phyloP scores from a whole-genome alignment of 2,113 vertebrate species.

The Solea senegalensis region DNA sequence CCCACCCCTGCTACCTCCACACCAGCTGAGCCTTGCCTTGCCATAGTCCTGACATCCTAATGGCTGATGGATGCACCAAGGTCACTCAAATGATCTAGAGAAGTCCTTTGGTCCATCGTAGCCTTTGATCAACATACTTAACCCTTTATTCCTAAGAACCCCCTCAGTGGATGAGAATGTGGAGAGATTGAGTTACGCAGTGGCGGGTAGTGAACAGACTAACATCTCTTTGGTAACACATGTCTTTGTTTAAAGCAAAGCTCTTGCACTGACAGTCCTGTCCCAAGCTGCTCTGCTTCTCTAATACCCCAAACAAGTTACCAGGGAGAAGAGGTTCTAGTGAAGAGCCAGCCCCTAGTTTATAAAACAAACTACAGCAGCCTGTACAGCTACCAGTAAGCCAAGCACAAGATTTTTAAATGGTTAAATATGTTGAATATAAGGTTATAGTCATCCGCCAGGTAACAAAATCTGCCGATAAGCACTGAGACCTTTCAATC shows the following conservation, averaged over 20 bases:
- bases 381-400: too few relatives aligned
- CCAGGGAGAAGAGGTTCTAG: background rate
- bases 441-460: too few relatives aligned
- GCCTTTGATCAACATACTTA: constrained; percentile 76
- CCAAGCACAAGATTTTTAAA: too few relatives aligned
- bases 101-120: constrained; percentile 63
- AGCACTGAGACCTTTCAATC: too few relatives aligned
- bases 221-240: constrained; percentile 76
- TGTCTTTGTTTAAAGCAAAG: constrained; percentile 80
- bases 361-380: too few relatives aligned
- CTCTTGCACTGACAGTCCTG: constrained; percentile 61
- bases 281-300: constrained; percentile 44
- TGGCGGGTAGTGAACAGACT: constrained; percentile 59
- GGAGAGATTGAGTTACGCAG: constrained; percentile 76
- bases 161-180: constrained; percentile 65
- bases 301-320: constrained; percentile 47
- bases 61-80: constrained; percentile 71
- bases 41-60: constrained; percentile 50
- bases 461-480: too few relatives aligned
- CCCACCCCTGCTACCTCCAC: constrained; percentile 18
- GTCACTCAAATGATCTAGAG: constrained; percentile 68
- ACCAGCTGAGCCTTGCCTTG: constrained; percentile 50
- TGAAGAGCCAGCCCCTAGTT: too few relatives aligned
- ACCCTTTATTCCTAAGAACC: constrained; percentile 67
- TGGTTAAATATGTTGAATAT: too few relatives aligned